phyloP scores from a whole-genome alignment of 2,888 invertebrate species.

The Acholoe squamosa region DNA sequence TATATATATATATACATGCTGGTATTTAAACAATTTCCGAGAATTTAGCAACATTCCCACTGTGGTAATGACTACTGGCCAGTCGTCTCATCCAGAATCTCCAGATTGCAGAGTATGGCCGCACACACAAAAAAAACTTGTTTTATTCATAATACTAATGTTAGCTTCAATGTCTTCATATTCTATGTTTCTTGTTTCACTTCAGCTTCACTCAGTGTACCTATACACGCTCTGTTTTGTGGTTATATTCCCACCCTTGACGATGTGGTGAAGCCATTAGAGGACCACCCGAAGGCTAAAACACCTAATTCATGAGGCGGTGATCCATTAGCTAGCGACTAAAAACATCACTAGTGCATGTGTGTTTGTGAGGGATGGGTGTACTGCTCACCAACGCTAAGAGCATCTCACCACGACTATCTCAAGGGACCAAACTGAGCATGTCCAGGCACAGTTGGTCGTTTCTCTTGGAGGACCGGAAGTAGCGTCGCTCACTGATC shows the following conservation, averaged over 20 bases:
- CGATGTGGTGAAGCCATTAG: neutral
- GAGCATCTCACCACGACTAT: slow-evolving; percentile 8
- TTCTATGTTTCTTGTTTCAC: neutral
- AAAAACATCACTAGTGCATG: neutral
- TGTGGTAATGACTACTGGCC: too few species aligned
- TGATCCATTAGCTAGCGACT: neutral
- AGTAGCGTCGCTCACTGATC: neutral
- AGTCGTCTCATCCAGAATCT: too few species aligned
- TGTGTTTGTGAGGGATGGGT: neutral
- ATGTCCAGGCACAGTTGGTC: neutral
- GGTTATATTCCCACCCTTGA: neutral
- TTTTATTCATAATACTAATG: too few species aligned
- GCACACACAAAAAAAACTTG: too few species aligned
- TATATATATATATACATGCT: too few species aligned
- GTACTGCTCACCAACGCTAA: neutral
- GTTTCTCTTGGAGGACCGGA: neutral
- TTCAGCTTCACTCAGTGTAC: neutral
- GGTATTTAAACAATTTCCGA: too few species aligned
- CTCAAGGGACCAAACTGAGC: neutral
- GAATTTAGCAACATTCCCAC: too few species aligned
- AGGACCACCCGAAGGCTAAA: neutral
- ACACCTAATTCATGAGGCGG: neutral
- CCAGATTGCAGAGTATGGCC: too few species aligned
- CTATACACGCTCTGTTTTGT: neutral
- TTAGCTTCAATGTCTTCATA: neutral